phyloP scores from a whole-genome alignment of 2,888 invertebrate genomes.

The Machimus atricapillus region DNA sequence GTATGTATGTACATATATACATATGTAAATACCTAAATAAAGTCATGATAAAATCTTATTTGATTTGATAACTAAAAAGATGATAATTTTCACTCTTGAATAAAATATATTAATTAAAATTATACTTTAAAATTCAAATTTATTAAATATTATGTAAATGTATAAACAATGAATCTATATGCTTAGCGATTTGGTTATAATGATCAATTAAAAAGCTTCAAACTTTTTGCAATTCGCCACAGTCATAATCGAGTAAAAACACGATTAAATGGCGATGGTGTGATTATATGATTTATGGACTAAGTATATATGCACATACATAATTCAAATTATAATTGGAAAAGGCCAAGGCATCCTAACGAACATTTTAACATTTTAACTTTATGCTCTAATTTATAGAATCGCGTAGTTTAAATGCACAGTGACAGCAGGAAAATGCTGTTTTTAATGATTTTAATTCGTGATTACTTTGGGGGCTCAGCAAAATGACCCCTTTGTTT shows the following conservation, averaged over 20 bases:
- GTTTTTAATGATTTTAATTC: not conserved
- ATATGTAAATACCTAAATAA: too few species aligned
- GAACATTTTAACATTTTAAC: not conserved
- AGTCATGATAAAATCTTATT: too few species aligned
- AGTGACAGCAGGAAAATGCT: not conserved
- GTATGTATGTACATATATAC: too few species aligned
- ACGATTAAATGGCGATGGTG: not conserved
- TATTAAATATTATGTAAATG: not conserved
- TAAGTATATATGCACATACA: not conserved
- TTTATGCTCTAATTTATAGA: not conserved
- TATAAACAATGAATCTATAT: not conserved
- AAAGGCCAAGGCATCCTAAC: not conserved
- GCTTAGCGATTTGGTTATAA: not conserved
- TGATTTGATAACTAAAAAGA: too few species aligned
- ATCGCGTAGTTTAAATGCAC: not conserved
- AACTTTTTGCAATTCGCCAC: not conserved
- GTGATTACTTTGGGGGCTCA: not conserved
- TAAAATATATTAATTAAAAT: too few species aligned
- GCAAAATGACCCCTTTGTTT: not conserved
- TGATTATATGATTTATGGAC: not conserved
- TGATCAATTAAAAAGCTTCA: not conserved
- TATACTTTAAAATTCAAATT: too few species aligned
- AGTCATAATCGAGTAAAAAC: not conserved
- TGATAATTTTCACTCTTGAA: too few species aligned
- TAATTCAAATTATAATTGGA: not conserved